Percentiles rank a stretch among this genome's conserved stretches.
Evolutionary conservation across 2,888 invertebrate genomes (phyloP).

Genomic region (Crossocerus cetratus): DNA sequence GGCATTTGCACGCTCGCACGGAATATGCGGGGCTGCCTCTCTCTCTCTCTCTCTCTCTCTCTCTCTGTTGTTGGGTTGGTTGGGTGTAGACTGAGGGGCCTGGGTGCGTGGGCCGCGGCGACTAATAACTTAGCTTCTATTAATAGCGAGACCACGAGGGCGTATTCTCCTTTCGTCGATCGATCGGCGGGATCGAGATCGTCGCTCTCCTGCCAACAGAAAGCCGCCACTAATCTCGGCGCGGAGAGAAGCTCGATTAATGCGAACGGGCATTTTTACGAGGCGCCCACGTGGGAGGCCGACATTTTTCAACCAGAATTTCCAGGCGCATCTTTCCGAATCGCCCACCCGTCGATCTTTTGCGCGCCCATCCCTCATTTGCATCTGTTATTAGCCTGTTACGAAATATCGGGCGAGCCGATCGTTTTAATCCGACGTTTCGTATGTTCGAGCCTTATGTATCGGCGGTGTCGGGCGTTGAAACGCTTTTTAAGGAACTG

Average conservation of each 20-base stretch:
- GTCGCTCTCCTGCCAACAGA: constrained; percentile 17
- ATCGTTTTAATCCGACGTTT: too few species aligned
- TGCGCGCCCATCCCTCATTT: background rate
- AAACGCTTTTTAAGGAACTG: too few species aligned
- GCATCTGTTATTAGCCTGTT: background rate
- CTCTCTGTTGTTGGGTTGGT: too few species aligned
- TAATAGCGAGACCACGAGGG: constrained; percentile 50
- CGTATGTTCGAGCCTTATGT: too few species aligned
- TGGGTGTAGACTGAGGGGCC: background rate
- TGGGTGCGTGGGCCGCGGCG: constrained; percentile 40
- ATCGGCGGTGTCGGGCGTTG: too few species aligned
- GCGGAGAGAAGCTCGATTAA: too few species aligned
- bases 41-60: too few species aligned
- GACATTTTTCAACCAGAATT: background rate
- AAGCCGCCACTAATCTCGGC: constrained; percentile 1
- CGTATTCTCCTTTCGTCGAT: constrained; percentile 47
- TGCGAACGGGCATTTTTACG: too few species aligned
- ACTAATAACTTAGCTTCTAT: constrained; percentile 50
- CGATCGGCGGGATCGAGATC: background rate
- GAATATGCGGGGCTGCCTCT: background rate
- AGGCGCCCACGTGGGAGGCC: background rate
- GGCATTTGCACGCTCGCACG: constrained; percentile 13
- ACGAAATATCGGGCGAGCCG: background rate
- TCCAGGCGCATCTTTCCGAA: background rate
- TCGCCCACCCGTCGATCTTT: constrained; percentile 8